phyloP scores from a whole-genome alignment of 2,113 vertebrate species.

The Malurus elegans region DNA sequence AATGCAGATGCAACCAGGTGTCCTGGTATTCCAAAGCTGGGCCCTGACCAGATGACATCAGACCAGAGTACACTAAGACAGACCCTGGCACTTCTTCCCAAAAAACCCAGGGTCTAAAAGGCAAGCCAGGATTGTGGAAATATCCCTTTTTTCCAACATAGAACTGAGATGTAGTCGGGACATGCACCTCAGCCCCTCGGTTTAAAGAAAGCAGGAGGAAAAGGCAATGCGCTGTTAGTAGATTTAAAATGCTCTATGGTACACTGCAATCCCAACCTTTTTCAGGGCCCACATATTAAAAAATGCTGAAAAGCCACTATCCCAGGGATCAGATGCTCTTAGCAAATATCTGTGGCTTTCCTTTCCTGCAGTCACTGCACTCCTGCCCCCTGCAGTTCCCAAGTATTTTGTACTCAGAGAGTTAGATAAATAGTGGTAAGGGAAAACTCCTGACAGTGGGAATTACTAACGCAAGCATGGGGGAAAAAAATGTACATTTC shows the following conservation, averaged over 20 bases:
- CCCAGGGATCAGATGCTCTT: background rate
- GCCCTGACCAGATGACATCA: background rate
- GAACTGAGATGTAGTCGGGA: background rate
- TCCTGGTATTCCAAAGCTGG: background rate
- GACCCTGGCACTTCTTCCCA: background rate
- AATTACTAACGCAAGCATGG: background rate
- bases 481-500: background rate
- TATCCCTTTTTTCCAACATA: fast-evolving
- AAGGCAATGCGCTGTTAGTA: background rate
- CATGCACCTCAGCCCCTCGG: fast-evolving
- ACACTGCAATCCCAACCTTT: background rate
- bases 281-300: background rate
- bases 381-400: background rate
- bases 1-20: background rate
- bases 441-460: background rate
- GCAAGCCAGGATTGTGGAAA: background rate
- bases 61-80: background rate
- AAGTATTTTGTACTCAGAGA: background rate
- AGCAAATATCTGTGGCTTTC: background rate
- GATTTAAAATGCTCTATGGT: background rate
- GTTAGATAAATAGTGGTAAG: background rate
- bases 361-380: background rate
- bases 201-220: background rate
- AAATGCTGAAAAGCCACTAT: background rate
- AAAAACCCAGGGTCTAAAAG: background rate